A percentile compares a stretch with the other conserved stretches of the same genome.
phyloP scores from a whole-genome alignment of 2,113 vertebrate genomes.

The Jaculus jaculus region DNA sequence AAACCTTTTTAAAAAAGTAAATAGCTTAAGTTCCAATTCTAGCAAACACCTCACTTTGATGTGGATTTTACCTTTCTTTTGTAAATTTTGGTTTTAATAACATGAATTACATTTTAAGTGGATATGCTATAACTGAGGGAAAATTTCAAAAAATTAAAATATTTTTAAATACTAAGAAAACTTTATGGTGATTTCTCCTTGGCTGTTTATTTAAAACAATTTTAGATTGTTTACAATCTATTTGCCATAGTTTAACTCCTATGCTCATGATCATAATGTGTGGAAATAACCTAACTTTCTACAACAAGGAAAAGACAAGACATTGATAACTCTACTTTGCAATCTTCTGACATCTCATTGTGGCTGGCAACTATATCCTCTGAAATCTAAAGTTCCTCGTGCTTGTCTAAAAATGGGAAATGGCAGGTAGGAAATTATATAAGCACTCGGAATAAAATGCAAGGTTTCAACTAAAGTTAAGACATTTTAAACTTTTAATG shows the following conservation, averaged over 20 bases:
- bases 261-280: not conserved
- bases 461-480: not conserved
- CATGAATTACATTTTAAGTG: not conserved
- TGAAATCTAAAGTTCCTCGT: not conserved
- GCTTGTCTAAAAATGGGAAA: not conserved
- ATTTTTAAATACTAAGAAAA: not conserved
- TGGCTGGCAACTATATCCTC: not conserved
- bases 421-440: not conserved
- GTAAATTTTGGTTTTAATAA: not conserved
- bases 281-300: not conserved
- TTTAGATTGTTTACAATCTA: not conserved
- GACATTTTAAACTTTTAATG: not conserved
- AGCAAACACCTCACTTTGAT: not conserved
- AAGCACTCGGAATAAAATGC: not conserved
- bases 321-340: not conserved
- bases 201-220: not conserved
- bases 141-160: not conserved
- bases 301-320: not conserved
- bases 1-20: not conserved
- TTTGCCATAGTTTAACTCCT: not conserved
- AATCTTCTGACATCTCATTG: not conserved
- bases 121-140: not conserved
- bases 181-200: not conserved
- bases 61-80: slow-evolving; percentile 2
- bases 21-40: not conserved